Base-by-base conservation (phyloP, 1,140 invertebrate genomes). In the Ditylenchus dipsaci region DNA sequence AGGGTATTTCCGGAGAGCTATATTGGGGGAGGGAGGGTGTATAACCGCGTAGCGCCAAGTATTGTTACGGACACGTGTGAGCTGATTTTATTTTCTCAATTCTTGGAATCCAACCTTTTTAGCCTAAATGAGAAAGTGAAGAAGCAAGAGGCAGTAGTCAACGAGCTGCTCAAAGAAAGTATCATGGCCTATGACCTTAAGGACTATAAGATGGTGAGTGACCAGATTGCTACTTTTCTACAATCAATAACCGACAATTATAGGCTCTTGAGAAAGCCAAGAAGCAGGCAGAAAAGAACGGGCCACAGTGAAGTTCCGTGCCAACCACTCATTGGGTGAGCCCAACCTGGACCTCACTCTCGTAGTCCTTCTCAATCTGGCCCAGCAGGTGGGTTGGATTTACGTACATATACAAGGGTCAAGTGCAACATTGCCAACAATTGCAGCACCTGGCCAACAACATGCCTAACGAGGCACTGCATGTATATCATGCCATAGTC, bases 391-490 rank as follows among this genome's bases (percentile, higher is more conserved):
- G 47, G 23, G 21, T 64, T 53, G 11, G 43, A 53, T 5, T 38
- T 5, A 3, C 33, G 33, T 38, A 5, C 11, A 38, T 38, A 38
- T 38, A 38, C 33, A 38, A 38, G 33, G n/a, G n/a, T n/a, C 33
- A 5, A 11, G 33, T 11, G 33, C 33, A 53, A 53, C 8, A 7
- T 53, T 53, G n/a, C 43, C n/a, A 13, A 45, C n/a, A 45, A 13
- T 45, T 45, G 43, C 11, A 96, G 83, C 97, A 96, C 82, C 89
- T 90, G 9, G 88, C 89, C 43, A 96, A 93, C 84, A 91, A 95
- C 80, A 91, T 97, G 88, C 92, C 90, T 79, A 90, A 90, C 1
- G 95, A 98, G 85, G 93, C 95, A 0, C 86, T 97, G 26, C 93
- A 93, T 75, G 95, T 92, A 0, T 97, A 97, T 84, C 68, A 81